These are phyloP conservation scores for Heterocephalus glaber DNA, from an alignment of 2,113 vertebrate genomes.

Conservation along the genomic window DNA sequence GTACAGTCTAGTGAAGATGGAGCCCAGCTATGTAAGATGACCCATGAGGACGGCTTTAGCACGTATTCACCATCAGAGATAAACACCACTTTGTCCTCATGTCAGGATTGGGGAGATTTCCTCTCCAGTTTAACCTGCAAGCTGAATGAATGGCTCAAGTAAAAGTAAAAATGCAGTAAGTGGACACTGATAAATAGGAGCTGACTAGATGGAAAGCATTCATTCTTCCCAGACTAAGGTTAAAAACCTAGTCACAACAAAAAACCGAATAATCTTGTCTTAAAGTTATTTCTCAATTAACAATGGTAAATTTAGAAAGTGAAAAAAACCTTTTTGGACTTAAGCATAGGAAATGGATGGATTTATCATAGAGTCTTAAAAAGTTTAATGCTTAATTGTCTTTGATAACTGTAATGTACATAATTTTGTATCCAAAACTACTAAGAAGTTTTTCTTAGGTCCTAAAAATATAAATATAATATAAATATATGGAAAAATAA, in stretches of 20 bases:
- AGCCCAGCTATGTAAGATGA: too few relatives aligned
- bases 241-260: not conserved
- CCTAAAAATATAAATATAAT: not conserved
- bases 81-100: not conserved
- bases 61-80: not conserved
- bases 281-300: not conserved
- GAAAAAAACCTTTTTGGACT: not conserved
- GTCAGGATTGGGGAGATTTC: not conserved
- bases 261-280: not conserved
- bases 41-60: fast-evolving
- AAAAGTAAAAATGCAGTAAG: not conserved
- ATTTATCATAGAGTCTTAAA: not conserved
- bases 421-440: not conserved
- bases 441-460: slow-evolving; percentile 3
- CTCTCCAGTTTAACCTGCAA: not conserved
- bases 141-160: not conserved
- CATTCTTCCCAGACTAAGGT: not conserved
- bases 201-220: not conserved
- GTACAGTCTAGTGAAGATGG: not conserved
- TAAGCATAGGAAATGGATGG: not conserved
- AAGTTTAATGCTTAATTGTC: not conserved
- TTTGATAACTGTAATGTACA: not conserved
- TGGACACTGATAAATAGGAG: not conserved
- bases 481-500: too few relatives aligned
- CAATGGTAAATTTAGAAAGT: not conserved